Conservation (phyloP, 2,113 vertebrate species). For the Australoheros scitulus region DNA sequence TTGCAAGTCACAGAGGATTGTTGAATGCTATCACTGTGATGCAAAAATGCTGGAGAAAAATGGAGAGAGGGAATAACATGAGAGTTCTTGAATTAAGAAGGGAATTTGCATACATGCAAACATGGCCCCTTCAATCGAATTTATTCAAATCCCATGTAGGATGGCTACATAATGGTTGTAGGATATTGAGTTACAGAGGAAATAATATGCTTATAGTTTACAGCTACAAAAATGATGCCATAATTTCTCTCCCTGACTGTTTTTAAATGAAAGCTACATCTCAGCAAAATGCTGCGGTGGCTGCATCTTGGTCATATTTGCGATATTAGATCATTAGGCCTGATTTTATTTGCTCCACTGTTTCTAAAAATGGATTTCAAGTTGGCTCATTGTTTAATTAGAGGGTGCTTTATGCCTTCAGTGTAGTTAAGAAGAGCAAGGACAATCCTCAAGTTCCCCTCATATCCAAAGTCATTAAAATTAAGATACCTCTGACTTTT, state of each 20-base stretch:
- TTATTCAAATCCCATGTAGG: not conserved
- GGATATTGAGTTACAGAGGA: not conserved
- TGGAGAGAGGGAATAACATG: not conserved
- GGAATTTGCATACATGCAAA: constrained; percentile 18
- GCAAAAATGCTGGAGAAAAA: constrained; percentile 27
- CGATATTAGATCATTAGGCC: not conserved
- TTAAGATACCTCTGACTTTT: constrained; percentile 59
- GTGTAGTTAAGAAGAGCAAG: constrained; percentile 51
- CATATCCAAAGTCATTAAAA: constrained; percentile 67
- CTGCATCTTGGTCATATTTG: constrained; percentile 10
- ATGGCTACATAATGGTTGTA: not conserved
- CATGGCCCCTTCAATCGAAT: not conserved
- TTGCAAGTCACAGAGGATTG: constrained; percentile 48
- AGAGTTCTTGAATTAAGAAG: constrained; percentile 4
- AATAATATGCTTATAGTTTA: not conserved
- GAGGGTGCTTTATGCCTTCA: constrained; percentile 23
- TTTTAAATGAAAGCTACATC: not conserved
- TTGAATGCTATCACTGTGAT: constrained; percentile 31
- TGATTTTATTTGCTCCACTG: constrained; percentile 9
- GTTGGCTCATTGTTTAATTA: constrained; percentile 34
- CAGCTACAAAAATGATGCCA: not conserved
- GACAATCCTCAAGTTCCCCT: constrained; percentile 49
- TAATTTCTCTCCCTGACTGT: not conserved
- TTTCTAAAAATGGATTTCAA: constrained; percentile 20
- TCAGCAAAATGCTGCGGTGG: not conserved